Evolutionary conservation across 2,888 invertebrate species (phyloP).

Genomic region (Metopia argyrocephala): DNA sequence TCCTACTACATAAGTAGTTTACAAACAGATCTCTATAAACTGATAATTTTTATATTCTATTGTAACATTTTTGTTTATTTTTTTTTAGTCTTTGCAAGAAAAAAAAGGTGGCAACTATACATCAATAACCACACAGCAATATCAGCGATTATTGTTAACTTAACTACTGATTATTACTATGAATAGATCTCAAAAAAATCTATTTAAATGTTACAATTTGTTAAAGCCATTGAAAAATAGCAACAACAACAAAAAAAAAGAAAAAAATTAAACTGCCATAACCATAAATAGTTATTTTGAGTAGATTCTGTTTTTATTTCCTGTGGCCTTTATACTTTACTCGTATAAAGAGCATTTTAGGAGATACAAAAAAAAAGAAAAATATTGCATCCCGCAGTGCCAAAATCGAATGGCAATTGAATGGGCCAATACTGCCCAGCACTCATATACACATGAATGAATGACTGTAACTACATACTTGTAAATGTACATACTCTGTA

Average conservation of each 20-base stretch:
- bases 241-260: neutral
- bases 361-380: neutral
- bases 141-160: slow-evolving; percentile 59
- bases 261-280: neutral
- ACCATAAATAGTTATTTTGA: slow-evolving; percentile 18
- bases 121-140: slow-evolving; percentile 56
- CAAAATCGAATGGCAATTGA: slow-evolving; percentile 40
- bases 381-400: slow-evolving; percentile 50
- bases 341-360: slow-evolving; percentile 1
- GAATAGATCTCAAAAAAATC: slow-evolving; percentile 28
- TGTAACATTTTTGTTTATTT: neutral
- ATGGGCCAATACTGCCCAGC: slow-evolving; percentile 21
- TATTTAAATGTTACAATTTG: slow-evolving; percentile 58
- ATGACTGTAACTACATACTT: slow-evolving; percentile 3
- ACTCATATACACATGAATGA: slow-evolving; percentile 25
- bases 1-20: neutral
- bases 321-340: slow-evolving; percentile 2
- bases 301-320: slow-evolving; percentile 20
- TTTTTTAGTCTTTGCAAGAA: neutral
- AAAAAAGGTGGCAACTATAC: slow-evolving; percentile 51
- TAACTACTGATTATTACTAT: slow-evolving; percentile 58
- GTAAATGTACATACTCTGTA: slow-evolving; percentile 15
- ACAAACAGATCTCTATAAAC: neutral
- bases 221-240: slow-evolving; percentile 28
- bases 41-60: neutral